Conservation (phyloP, 2,797 vertebrate genomes). For the Orientallactaga sibirica region DNA sequence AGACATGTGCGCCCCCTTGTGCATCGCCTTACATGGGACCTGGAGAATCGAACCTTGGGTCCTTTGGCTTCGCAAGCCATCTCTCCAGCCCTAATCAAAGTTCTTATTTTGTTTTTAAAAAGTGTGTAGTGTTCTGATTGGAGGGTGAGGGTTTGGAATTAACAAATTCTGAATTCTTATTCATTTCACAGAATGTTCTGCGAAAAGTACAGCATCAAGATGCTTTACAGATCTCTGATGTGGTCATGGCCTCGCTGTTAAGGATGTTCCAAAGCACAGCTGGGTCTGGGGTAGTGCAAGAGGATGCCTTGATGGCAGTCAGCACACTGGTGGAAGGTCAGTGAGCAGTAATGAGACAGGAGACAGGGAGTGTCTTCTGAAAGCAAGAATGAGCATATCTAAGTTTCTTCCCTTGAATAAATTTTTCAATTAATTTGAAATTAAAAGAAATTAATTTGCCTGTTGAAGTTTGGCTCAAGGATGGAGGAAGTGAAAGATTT, state of each 20-base stretch:
- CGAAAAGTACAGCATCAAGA: constrained; percentile 98
- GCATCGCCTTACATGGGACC: no score
- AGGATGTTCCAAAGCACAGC: constrained; percentile 99
- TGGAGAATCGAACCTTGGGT: no score
- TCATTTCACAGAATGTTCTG: constrained; percentile 93
- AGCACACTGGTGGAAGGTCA: constrained; percentile 98
- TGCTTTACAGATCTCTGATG: constrained; percentile 97
- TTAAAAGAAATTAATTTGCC: background rate
- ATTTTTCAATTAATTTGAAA: no score
- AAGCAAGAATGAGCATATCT: background rate
- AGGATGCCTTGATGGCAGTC: constrained; percentile 98
- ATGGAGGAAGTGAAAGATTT: constrained; percentile 41
- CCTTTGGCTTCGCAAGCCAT: no score
- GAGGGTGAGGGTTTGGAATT: background rate
- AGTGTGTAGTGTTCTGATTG: background rate
- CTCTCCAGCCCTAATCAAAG: background rate
- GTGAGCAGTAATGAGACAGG: background rate
- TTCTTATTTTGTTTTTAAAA: background rate
- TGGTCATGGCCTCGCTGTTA: constrained; percentile 98
- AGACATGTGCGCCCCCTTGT: no score
- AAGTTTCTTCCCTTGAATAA: no score
- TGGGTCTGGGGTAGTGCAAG: constrained; percentile 96
- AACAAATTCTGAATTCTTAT: background rate
- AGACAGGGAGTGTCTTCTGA: background rate
- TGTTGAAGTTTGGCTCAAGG: background rate